Evolutionary conservation across 2,113 vertebrate genomes (phyloP), one percentile per base, ranked within the genome.

Genomic region (Steatornis caripensis): DNA sequence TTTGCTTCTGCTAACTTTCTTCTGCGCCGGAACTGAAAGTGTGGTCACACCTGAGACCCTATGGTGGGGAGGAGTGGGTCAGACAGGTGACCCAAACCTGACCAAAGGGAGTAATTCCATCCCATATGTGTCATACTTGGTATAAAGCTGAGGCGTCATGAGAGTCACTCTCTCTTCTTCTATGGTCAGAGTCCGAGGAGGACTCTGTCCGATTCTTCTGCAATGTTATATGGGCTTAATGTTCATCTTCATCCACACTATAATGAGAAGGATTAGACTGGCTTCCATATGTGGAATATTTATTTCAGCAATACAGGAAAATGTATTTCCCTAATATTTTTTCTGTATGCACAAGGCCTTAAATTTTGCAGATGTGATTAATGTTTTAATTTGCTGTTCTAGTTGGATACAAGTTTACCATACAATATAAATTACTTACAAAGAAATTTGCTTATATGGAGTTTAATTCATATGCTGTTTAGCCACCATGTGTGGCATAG

Each of bases 331-430:
- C 97, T 98, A 98, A 98, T 98, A 98, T 98, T 98, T 97, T 98
- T 98, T 97, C 98, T 97, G 97, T 97, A 98, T 98, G 97, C 98
- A 98, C 95, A 95, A 94, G 89, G 95, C 82, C 95, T 97, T 98
- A 98, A 98, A 98, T 98, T 98, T 98, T 98, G 97, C 97, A 98
- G 97, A 98, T 97, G 97, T 98, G 98, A 98, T 98, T 98, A 98
- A 98, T 98, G 98, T 97, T 98, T 98, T 98, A 98, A 98, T 98
- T 98, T 98, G 98, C 98, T 97, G 95, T 97, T 98, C 98, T 98
- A 97, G 97, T 98, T 98, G 98, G 98, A 97, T 98, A 98, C 98
- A 98, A 98, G 97, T 98, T 98, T 98, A 98, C 98, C 97, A 97
- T 96, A 98, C 96, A 97, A 98, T 98, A 98, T 98, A 98, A 98